Evolutionary conservation across 2,888 invertebrate species (phyloP).

Genomic region (Acanthoscelides obtectus): DNA sequence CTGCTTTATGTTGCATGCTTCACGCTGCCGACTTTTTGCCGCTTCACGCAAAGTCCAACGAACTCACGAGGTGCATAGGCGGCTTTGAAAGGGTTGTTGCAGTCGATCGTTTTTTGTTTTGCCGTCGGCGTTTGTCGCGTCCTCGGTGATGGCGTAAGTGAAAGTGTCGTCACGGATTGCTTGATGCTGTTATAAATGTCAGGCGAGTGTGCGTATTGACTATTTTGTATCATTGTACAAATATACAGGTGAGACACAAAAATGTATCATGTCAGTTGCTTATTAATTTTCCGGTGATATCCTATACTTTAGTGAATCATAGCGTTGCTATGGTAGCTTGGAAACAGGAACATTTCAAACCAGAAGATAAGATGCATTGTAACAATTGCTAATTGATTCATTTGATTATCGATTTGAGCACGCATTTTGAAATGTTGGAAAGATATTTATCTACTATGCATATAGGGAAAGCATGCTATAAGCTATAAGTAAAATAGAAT

Average conservation of each 20-base stretch:
- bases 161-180: not conserved
- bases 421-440: too few species aligned
- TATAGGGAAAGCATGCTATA: too few species aligned
- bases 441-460: too few species aligned
- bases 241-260: not conserved
- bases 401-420: too few species aligned
- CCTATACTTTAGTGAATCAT: too few species aligned
- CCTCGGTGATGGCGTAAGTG: not conserved
- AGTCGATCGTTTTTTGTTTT: not conserved
- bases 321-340: too few species aligned
- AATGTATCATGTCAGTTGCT: too few species aligned
- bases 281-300: too few species aligned
- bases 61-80: not conserved
- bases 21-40: not conserved
- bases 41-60: not conserved
- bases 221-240: not conserved
- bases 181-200: not conserved
- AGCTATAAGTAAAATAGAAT: too few species aligned
- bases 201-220: not conserved
- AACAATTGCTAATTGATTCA: too few species aligned
- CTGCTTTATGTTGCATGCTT: not conserved
- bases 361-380: too few species aligned
- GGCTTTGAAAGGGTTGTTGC: not conserved
- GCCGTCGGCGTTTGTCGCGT: not conserved
- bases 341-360: too few species aligned